Percentiles rank a stretch among this genome's conserved stretches.
Conservation (phyloP, 2,113 vertebrate species). For the Ancistrus triradiatus region DNA sequence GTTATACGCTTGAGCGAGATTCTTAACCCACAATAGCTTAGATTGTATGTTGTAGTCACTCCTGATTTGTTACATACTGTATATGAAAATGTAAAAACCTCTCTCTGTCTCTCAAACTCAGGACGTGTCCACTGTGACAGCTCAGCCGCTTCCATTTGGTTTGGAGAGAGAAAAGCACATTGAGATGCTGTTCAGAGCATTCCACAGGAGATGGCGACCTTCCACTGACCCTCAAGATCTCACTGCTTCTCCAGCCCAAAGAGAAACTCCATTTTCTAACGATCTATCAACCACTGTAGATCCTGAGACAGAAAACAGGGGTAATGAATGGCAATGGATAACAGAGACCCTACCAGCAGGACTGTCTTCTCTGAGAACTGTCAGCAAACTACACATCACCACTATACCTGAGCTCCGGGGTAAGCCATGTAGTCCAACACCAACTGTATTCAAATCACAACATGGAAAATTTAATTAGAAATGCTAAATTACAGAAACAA, state of each 20-base stretch:
- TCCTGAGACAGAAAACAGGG: not conserved
- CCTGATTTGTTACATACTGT: too few species aligned
- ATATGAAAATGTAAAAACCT: too few species aligned
- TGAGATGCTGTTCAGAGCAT: slow-evolving; percentile 57
- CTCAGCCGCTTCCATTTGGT: slow-evolving; percentile 67
- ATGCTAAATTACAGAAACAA: too few species aligned
- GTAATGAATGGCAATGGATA: not conserved
- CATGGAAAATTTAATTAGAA: not conserved
- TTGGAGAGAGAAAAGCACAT: slow-evolving; percentile 75
- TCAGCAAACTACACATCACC: slow-evolving; percentile 64
- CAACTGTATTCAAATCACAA: too few species aligned
- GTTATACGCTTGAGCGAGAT: too few species aligned
- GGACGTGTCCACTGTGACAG: slow-evolving; percentile 63
- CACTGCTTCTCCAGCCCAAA: slow-evolving; percentile 17
- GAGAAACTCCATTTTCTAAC: not conserved
- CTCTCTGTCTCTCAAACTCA: too few species aligned
- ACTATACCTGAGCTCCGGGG: slow-evolving; percentile 65
- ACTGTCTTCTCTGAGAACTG: slow-evolving; percentile 56
- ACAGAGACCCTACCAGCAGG: slow-evolving; percentile 26
- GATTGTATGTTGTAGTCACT: too few species aligned
- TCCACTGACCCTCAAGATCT: slow-evolving; percentile 39
- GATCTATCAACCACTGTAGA: slow-evolving; percentile 8
- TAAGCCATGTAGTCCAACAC: slow-evolving; percentile 23
- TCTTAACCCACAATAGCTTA: too few species aligned
- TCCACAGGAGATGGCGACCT: slow-evolving; percentile 44